These are phyloP conservation scores for Thaumatotibia leucotreta DNA, from an alignment of 1,140 invertebrate genomes.

Conservation along the genomic window DNA sequence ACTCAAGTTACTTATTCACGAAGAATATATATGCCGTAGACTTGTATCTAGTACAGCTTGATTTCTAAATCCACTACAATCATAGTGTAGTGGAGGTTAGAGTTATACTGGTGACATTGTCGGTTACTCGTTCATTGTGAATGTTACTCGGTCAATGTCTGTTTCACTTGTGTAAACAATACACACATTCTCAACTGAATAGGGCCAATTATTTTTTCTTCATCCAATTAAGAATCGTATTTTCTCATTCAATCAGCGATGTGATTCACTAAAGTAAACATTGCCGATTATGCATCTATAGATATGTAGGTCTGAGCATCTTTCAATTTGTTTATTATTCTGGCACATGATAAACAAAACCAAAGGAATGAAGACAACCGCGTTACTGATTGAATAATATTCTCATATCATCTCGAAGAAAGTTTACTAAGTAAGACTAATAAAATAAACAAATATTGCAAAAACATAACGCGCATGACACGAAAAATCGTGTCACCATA, in stretches of 20 bases:
- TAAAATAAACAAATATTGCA: not conserved
- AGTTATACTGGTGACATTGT: not conserved
- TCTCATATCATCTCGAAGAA: not conserved
- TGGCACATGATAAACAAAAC: not conserved
- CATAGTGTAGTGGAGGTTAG: not conserved
- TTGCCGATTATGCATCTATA: not conserved
- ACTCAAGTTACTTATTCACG: constrained; percentile 16
- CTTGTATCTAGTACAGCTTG: not conserved
- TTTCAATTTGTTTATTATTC: not conserved
- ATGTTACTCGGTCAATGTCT: not conserved
- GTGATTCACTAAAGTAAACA: not conserved
- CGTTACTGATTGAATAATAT: too few relatives aligned
- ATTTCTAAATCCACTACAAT: not conserved
- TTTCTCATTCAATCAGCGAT: not conserved
- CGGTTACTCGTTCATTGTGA: not conserved
- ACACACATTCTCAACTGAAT: not conserved
- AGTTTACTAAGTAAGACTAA: not conserved
- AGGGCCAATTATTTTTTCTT: not conserved
- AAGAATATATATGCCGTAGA: not conserved
- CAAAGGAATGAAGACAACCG: too few relatives aligned
- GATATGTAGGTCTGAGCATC: too few relatives aligned
- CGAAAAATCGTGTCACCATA: not conserved
- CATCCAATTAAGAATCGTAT: not conserved
- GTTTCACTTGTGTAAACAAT: not conserved
- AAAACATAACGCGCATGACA: not conserved